Evolutionary conservation across 2,113 vertebrate genomes (phyloP).

Genomic region (Amblyornis subalaris): DNA sequence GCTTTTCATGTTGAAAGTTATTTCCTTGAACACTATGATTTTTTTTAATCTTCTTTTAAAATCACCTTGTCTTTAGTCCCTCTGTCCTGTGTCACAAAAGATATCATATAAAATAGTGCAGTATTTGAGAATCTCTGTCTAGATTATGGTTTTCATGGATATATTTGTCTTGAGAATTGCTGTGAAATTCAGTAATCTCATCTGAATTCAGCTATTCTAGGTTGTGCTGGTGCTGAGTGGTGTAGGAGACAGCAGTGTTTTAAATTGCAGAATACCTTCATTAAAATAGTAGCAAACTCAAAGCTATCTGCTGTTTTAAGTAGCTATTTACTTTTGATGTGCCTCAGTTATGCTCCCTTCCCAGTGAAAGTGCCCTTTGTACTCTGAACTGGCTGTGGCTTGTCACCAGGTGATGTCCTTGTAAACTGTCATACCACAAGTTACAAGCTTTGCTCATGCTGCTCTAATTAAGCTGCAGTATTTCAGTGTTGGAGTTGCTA

Average conservation of each 20-base stretch:
- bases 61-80: neutral
- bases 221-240: neutral
- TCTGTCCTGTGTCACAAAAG: neutral
- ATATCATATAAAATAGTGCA: neutral
- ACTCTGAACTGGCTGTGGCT: neutral
- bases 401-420: conserved; percentile 16
- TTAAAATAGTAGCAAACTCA: neutral
- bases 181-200: neutral
- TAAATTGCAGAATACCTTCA: neutral
- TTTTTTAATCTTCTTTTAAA: neutral
- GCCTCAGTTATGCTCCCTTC: neutral
- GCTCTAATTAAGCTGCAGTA: neutral
- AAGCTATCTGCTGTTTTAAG: neutral
- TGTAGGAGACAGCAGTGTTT: neutral
- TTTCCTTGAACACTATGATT: neutral
- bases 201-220: neutral
- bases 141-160: neutral
- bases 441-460: neutral
- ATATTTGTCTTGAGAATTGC: neutral
- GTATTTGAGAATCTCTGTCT: neutral
- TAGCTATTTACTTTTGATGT: neutral
- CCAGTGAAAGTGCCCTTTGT: conserved; percentile 8
- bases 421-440: neutral
- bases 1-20: neutral
- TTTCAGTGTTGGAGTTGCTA: neutral